Percentiles rank a stretch among this genome's conserved stretches.
These are phyloP conservation scores for Zaprionus camerounensis DNA, from an alignment of 1,140 invertebrate species.

Conservation along the genomic window DNA sequence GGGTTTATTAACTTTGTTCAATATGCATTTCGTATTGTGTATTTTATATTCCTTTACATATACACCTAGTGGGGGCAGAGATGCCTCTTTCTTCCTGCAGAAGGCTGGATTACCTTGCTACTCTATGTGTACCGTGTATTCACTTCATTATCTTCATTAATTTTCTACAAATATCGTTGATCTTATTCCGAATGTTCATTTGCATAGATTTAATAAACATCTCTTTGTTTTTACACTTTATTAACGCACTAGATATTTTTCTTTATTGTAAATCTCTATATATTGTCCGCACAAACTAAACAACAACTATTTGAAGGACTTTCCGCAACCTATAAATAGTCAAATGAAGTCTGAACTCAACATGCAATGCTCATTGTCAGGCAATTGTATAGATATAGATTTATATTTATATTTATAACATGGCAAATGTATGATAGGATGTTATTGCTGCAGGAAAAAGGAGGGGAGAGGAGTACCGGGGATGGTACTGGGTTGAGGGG, in stretches of 20 bases:
- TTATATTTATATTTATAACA: not conserved
- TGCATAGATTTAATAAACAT: too few species aligned
- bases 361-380: constrained; percentile 27
- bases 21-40: too few species aligned
- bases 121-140: too few species aligned
- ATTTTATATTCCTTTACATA: too few species aligned
- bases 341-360: constrained; percentile 1
- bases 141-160: too few species aligned
- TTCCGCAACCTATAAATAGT: not conserved
- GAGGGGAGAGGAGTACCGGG: not conserved
- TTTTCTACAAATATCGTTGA: too few species aligned
- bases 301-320: not conserved
- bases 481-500: not conserved
- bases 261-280: not conserved
- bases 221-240: not conserved
- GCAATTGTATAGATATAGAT: not conserved
- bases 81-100: too few species aligned
- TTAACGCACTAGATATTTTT: not conserved
- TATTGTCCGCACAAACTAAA: not conserved
- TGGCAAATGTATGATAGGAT: not conserved
- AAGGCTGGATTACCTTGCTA: too few species aligned
- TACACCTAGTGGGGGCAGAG: too few species aligned
- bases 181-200: too few species aligned
- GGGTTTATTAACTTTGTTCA: too few species aligned
- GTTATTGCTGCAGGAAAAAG: not conserved